Evolutionary conservation across 2,888 invertebrate genomes (phyloP).

Genomic region (Caradrina clavipalpis): DNA sequence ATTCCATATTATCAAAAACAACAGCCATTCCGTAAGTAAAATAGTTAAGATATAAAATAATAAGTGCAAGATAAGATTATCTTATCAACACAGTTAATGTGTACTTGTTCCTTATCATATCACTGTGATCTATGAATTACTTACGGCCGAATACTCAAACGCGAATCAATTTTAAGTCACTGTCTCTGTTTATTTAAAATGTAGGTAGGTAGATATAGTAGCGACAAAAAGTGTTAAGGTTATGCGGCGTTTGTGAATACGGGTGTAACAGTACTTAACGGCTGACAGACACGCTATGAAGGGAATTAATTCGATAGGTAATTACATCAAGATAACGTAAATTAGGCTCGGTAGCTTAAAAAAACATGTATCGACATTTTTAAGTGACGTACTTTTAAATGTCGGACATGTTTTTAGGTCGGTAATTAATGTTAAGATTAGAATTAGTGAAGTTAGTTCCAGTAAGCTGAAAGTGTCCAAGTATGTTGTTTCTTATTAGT

Average conservation of each 20-base stretch:
- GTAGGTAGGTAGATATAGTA: not conserved
- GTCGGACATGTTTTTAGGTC: not conserved
- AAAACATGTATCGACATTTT: conserved; percentile 28
- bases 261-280: not conserved
- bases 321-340: conserved; percentile 33
- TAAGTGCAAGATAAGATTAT: conserved; percentile 53
- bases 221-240: not conserved
- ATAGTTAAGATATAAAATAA: conserved; percentile 34
- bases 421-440: conserved; percentile 10
- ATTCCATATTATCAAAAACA: conserved; percentile 3
- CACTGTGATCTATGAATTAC: conserved; percentile 22
- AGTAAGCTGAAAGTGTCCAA: not conserved
- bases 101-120: conserved; percentile 33
- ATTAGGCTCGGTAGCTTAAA: conserved; percentile 43
- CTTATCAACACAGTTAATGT: conserved; percentile 51
- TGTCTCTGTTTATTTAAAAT: not conserved
- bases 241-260: conserved; percentile 4
- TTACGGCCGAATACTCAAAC: conserved; percentile 21
- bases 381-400: conserved; percentile 22
- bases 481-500: not conserved
- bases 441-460: too few relatives aligned
- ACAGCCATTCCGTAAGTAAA: conserved; percentile 10
- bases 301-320: conserved; percentile 9
- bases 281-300: conserved; percentile 10
- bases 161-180: not conserved